These are phyloP conservation scores for Petrocephalus sullivani DNA, from an alignment of 2,797 vertebrate genomes.

Conservation along the genomic window DNA sequence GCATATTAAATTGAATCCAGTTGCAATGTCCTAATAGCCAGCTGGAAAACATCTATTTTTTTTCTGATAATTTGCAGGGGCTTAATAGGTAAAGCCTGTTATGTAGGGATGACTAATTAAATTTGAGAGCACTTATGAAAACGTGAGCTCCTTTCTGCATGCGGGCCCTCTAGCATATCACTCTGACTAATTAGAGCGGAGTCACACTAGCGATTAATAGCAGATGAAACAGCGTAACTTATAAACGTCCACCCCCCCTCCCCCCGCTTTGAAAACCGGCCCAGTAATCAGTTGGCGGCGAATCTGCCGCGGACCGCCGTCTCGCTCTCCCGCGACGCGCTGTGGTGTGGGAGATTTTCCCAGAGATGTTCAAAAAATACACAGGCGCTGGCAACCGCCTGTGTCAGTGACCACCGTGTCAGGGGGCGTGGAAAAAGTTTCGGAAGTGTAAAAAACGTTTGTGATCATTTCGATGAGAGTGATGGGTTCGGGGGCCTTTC, in stretches of 20 bases:
- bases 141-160: conserved; percentile 8
- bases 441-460: neutral
- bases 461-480: neutral
- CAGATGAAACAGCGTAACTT: conserved; percentile 10
- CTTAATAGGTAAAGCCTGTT: conserved; percentile 6
- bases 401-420: no score
- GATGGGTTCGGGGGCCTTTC: neutral
- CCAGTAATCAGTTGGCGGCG: neutral
- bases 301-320: neutral
- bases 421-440: neutral
- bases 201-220: conserved; percentile 10
- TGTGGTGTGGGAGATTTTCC: neutral
- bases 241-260: neutral
- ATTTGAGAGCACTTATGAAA: conserved; percentile 20
- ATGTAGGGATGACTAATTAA: conserved; percentile 18
- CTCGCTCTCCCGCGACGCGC: neutral
- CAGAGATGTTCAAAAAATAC: neutral
- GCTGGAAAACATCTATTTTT: neutral
- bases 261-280: neutral
- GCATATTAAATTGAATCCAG: neutral
- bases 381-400: neutral
- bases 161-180: neutral
- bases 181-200: neutral
- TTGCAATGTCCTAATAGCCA: neutral
- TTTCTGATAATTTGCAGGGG: neutral